A percentile compares a stretch with the other conserved stretches of the same genome.
Evolutionary conservation across 1,140 invertebrate species (phyloP).

Genomic region (Tenebrio molitor): DNA sequence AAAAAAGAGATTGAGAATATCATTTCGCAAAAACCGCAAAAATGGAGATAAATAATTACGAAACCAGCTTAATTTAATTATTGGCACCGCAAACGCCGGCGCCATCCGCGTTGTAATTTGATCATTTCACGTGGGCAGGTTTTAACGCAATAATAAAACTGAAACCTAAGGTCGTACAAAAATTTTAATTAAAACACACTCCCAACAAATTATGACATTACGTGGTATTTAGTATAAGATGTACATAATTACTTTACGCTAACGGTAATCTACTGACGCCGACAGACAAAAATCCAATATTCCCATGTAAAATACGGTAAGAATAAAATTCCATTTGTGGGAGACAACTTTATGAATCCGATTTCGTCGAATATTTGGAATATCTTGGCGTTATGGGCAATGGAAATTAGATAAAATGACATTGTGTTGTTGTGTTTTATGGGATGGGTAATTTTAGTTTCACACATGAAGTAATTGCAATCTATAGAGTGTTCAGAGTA

Average conservation of each 20-base stretch:
- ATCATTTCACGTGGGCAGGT: constrained; percentile 16
- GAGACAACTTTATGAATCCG: background rate
- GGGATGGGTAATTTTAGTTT: background rate
- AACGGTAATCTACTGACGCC: background rate
- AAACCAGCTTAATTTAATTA: background rate
- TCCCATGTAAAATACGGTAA: background rate
- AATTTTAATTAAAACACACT: background rate
- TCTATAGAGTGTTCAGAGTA: background rate
- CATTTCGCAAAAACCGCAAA: background rate
- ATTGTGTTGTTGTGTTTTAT: background rate
- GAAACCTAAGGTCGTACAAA: background rate
- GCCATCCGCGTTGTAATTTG: constrained; percentile 23
- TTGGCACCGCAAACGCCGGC: background rate
- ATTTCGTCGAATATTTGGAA: background rate
- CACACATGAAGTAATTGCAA: background rate
- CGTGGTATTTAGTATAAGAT: constrained; percentile 8
- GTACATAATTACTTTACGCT: background rate
- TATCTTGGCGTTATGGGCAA: background rate
- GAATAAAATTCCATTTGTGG: background rate
- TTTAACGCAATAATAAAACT: background rate
- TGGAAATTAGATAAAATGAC: background rate
- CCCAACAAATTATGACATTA: constrained; percentile 27
- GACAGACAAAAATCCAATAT: background rate
- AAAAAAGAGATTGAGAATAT: background rate
- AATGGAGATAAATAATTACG: background rate